Conservation (phyloP, 2,888 invertebrate genomes). For the Lissonota sp. region DNA sequence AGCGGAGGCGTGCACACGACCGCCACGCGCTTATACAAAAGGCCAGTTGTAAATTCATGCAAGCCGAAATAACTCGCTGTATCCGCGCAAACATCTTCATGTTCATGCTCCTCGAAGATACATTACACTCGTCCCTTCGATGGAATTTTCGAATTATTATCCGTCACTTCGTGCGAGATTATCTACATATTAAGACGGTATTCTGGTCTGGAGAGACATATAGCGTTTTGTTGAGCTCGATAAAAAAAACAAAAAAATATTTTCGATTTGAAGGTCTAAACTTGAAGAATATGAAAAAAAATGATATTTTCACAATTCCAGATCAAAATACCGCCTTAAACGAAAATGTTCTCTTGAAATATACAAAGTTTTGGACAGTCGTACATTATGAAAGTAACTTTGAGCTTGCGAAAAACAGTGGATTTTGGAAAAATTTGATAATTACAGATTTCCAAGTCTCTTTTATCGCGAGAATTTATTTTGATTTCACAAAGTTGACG, state of each 20-base stretch:
- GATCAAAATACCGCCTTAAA: no score
- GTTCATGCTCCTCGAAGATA: constrained; percentile 21
- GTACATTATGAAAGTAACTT: no score
- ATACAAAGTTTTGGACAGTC: no score
- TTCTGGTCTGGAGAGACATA: background rate
- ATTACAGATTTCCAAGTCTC: no score
- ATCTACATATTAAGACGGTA: constrained; percentile 38
- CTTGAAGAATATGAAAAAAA: no score
- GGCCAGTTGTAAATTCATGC: constrained; percentile 75
- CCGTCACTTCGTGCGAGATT: constrained; percentile 29
- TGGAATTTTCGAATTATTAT: constrained; percentile 46
- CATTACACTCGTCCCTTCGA: constrained; percentile 11
- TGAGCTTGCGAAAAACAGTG: no score
- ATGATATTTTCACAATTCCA: no score
- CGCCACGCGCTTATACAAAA: constrained; percentile 62
- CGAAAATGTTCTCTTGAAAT: no score
- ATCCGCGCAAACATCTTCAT: constrained; percentile 15
- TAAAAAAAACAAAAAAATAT: background rate
- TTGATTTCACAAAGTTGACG: no score
- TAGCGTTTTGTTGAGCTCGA: background rate
- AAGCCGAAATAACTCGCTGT: constrained; percentile 67
- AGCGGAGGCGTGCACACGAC: constrained; percentile 54
- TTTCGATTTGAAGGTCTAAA: no score
- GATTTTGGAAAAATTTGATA: no score
- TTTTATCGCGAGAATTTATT: no score